Conservation (phyloP, 2,113 vertebrate species). For the Phrynocephalus versicolor region DNA sequence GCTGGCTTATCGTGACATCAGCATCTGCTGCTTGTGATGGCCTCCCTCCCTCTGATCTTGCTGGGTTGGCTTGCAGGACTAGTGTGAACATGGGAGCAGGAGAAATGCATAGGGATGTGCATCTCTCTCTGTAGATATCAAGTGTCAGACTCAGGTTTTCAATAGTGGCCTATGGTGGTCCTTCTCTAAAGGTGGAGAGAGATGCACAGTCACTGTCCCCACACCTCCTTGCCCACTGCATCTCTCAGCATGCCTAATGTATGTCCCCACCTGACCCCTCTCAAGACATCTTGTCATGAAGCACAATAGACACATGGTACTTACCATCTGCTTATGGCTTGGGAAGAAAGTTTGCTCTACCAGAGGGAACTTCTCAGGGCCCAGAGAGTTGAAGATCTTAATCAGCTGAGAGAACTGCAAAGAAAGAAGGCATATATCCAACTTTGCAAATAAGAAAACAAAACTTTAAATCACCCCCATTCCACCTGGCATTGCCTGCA, state of each 20-base stretch:
- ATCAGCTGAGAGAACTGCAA: constrained; percentile 96
- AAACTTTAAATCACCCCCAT: not conserved
- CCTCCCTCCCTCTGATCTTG: not conserved
- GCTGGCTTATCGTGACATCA: not conserved
- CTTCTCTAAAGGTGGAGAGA: too few species aligned
- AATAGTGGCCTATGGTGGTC: too few species aligned
- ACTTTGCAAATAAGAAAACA: not conserved
- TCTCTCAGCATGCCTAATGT: too few species aligned
- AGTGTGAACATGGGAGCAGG: not conserved
- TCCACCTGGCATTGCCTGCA: not conserved
- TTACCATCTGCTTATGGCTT: constrained; percentile 95
- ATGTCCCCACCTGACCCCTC: too few species aligned
- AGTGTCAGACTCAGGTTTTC: not conserved
- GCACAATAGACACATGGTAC: constrained; percentile 66
- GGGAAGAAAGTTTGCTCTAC: constrained; percentile 96
- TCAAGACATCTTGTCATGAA: not conserved
- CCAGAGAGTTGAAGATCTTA: constrained; percentile 90
- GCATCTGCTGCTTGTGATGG: not conserved
- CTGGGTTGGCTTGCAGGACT: not conserved
- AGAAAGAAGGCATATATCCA: constrained; percentile 22
- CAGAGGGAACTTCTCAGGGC: constrained; percentile 93
- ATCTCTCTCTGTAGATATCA: not conserved
- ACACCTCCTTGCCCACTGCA: too few species aligned
- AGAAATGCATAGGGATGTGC: not conserved
- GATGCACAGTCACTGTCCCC: too few species aligned